Evolutionary conservation across 2,888 invertebrate genomes (phyloP).

Genomic region (Andrena bucephala): DNA sequence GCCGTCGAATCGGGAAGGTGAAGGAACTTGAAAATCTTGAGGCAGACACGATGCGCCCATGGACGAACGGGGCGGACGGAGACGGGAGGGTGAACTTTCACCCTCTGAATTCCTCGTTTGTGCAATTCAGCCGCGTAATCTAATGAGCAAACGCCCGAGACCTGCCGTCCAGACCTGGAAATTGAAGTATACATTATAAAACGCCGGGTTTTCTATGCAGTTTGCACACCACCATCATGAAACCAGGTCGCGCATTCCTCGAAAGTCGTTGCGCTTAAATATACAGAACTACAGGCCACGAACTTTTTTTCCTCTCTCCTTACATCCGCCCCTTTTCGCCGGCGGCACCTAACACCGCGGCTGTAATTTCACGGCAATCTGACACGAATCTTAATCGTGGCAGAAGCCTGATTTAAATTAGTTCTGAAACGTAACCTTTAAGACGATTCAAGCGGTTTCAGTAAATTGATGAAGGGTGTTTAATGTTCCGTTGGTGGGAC

Average conservation of each 20-base stretch:
- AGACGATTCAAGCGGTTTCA: no score
- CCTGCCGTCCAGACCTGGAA: conserved; percentile 58
- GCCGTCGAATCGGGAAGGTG: conserved; percentile 24
- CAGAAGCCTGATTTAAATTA: not conserved
- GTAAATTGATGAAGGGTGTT: no score
- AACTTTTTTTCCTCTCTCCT: not conserved
- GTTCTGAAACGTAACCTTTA: not conserved
- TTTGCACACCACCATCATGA: conserved; percentile 35
- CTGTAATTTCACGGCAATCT: conserved; percentile 21
- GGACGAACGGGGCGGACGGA: conserved; percentile 4
- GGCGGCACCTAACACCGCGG: not conserved
- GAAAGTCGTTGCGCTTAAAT: conserved; percentile 45
- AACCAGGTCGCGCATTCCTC: conserved; percentile 67
- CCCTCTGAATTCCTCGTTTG: conserved; percentile 68
- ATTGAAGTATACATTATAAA: conserved; percentile 73
- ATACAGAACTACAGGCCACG: conserved; percentile 24
- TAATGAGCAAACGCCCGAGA: conserved; percentile 68
- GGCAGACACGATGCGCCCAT: conserved; percentile 25
- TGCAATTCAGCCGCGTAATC: conserved; percentile 69
- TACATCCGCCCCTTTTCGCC: not conserved
- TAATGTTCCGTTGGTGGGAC: no score
- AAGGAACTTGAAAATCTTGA: conserved; percentile 52
- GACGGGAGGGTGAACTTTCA: conserved; percentile 54
- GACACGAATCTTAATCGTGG: conserved; percentile 20
- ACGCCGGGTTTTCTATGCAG: conserved; percentile 56